Percentiles rank a stretch among this genome's conserved stretches.
These are phyloP conservation scores for Netelia melanura DNA, from an alignment of 2,888 invertebrate genomes.

Conservation along the genomic window DNA sequence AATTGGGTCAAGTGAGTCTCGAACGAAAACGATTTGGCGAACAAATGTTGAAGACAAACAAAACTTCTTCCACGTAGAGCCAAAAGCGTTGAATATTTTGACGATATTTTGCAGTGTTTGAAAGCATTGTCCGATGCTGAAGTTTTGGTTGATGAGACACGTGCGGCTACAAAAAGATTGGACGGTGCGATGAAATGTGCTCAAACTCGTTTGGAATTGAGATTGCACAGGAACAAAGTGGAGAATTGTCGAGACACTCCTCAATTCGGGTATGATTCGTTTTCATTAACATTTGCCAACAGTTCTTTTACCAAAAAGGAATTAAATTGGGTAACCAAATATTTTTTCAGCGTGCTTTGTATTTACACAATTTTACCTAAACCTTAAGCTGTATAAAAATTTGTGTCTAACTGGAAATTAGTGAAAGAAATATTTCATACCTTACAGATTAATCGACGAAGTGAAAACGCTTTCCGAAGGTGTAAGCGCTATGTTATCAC, in stretches of 20 bases:
- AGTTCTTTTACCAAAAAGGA: no score
- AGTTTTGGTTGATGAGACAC: constrained; percentile 55
- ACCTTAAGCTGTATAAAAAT: no score
- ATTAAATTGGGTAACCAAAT: background rate
- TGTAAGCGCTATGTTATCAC: constrained; percentile 76
- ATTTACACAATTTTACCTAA: background rate
- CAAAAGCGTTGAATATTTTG: constrained; percentile 6
- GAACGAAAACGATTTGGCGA: background rate
- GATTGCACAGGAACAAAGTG: constrained; percentile 61
- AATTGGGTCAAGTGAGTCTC: constrained; percentile 63
- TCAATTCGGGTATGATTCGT: constrained; percentile 64
- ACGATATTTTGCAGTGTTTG: constrained; percentile 61
- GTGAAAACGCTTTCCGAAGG: constrained; percentile 78
- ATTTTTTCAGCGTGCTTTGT: background rate
- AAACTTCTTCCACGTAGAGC: background rate
- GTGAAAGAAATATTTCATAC: background rate
- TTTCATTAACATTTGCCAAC: background rate
- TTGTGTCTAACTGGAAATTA: no score
- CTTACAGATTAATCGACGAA: constrained; percentile 79
- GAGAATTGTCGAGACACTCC: constrained; percentile 71
- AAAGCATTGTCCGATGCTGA: constrained; percentile 67
- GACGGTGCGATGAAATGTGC: constrained; percentile 72
- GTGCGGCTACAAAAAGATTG: constrained; percentile 61
- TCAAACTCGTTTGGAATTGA: constrained; percentile 65
- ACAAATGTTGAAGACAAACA: constrained; percentile 13